phyloP scores from a whole-genome alignment of 2,797 vertebrate genomes.

The Halcyon leucocephala region DNA sequence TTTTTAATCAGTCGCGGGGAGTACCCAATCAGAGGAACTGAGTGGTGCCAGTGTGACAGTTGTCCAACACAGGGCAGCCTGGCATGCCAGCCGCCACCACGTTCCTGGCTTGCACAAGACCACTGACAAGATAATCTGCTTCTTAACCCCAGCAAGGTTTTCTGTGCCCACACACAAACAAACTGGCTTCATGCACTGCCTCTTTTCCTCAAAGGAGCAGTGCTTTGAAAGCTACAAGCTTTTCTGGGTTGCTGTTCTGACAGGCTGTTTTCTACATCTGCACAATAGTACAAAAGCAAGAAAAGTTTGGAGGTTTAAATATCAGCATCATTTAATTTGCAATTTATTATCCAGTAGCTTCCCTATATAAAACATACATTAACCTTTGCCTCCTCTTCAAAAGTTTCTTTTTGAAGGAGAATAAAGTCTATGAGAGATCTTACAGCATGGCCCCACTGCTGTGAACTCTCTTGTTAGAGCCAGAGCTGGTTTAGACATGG shows the following conservation, averaged over 20 bases:
- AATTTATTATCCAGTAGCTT: fast-evolving
- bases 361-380: not conserved
- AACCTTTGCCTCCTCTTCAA: not conserved
- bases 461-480: not conserved
- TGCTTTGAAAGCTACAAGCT: not conserved
- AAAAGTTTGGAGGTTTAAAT: constrained; percentile 22
- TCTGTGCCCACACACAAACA: not conserved
- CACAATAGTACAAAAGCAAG: not conserved
- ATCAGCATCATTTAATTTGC: not conserved
- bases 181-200: fast-evolving
- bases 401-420: not conserved
- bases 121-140: not conserved
- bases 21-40: constrained; percentile 82
- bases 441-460: not conserved
- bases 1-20: constrained; percentile 77
- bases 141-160: not conserved
- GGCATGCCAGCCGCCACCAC: not conserved
- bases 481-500: not conserved
- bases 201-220: not conserved
- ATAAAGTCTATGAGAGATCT: not conserved
- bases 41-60: constrained; percentile 75
- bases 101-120: not conserved
- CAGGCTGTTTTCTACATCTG: not conserved
- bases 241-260: not conserved
- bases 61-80: constrained; percentile 66